Evolutionary conservation across 2,113 vertebrate genomes (phyloP).

Genomic region (Miniopterus natalensis): DNA sequence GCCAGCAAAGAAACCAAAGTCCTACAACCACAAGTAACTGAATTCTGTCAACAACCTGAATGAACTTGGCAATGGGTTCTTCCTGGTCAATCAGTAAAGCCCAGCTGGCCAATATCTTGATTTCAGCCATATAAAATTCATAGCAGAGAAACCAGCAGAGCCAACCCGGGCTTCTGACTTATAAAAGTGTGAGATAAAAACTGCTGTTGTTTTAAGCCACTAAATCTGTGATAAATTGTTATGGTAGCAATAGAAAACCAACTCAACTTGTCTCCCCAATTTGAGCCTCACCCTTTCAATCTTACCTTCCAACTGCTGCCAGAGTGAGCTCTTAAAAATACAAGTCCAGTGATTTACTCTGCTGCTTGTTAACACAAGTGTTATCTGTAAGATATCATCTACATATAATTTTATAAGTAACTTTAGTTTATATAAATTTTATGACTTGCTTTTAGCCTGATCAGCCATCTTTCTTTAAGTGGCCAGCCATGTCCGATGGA

Average conservation of each 20-base stretch:
- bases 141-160: neutral
- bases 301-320: neutral
- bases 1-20: neutral
- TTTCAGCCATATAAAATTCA: constrained; percentile 14
- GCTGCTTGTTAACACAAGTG: neutral
- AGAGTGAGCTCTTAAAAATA: constrained; percentile 3
- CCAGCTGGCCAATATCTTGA: neutral
- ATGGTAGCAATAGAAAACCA: neutral
- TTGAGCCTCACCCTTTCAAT: neutral
- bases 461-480: neutral
- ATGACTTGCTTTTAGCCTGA: constrained; percentile 30
- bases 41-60: constrained; percentile 33
- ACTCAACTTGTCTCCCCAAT: neutral
- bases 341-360: neutral
- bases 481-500: neutral
- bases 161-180: neutral
- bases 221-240: neutral
- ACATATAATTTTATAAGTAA: constrained; percentile 3
- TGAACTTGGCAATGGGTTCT: neutral
- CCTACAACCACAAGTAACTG: neutral
- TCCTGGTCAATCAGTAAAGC: neutral
- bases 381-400: neutral
- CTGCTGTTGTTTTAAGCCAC: neutral
- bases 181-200: neutral
- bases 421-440: constrained; percentile 12